Evolutionary conservation across 2,113 vertebrate genomes (phyloP).

Genomic region (Rutilus rutilus): DNA sequence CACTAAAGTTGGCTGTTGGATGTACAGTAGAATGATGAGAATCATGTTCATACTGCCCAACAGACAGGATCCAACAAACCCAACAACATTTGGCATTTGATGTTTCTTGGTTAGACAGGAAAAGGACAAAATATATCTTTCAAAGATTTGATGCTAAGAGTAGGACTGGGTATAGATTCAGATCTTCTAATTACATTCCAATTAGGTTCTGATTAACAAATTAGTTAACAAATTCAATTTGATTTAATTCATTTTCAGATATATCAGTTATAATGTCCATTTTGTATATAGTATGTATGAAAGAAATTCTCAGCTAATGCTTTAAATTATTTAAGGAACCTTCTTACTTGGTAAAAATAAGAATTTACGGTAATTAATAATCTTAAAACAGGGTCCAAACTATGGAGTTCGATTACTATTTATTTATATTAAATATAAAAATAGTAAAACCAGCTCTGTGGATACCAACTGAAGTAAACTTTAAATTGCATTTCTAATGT

Average conservation of each 20-base stretch:
- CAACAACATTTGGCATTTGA: conserved; percentile 5
- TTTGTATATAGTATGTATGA: too few species aligned
- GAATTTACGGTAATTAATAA: background rate
- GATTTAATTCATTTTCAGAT: too few species aligned
- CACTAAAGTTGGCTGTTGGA: background rate
- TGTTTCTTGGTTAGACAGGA: background rate
- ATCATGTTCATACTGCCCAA: background rate
- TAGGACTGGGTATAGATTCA: background rate
- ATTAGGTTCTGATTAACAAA: background rate
- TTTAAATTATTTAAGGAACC: background rate
- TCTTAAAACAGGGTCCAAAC: background rate
- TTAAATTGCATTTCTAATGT: background rate
- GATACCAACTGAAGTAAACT: background rate
- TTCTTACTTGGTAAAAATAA: background rate
- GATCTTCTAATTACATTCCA: background rate
- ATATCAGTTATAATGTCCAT: too few species aligned
- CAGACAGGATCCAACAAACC: background rate
- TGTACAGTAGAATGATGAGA: conserved; percentile 11
- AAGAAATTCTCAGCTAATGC: background rate
- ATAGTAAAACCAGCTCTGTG: background rate
- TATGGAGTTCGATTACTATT: too few species aligned
- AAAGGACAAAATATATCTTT: background rate
- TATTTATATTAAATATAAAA: background rate
- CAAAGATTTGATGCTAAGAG: background rate
- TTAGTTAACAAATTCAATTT: too few species aligned